phyloP scores from a whole-genome alignment of 1,140 invertebrate genomes.

The Drosophila virilis region DNA sequence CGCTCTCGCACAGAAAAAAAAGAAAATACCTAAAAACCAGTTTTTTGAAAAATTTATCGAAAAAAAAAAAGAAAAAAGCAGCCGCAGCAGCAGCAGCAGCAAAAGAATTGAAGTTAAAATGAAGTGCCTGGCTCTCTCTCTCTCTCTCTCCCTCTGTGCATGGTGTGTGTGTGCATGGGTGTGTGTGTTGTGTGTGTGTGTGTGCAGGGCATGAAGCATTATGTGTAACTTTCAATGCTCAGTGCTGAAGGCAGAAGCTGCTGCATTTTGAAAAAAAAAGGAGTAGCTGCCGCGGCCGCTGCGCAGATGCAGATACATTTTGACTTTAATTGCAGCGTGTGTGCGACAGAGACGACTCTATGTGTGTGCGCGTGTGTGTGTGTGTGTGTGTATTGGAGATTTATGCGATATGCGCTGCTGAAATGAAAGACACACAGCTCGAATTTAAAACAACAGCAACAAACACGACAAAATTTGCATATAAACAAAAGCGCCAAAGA shows the following conservation, averaged over 20 bases:
- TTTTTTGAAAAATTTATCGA: constrained; percentile 77
- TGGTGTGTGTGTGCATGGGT: constrained; percentile 17
- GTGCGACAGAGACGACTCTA: constrained; percentile 75
- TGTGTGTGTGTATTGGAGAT: constrained; percentile 29
- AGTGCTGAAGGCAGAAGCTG: constrained; percentile 76
- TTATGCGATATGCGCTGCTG: constrained; percentile 60
- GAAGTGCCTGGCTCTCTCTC: constrained; percentile 60
- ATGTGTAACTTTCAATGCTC: constrained; percentile 67
- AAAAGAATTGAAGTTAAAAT: constrained; percentile 79
- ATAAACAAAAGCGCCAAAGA: constrained; percentile 73
- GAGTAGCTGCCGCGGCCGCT: constrained; percentile 66
- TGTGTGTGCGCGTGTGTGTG: constrained; percentile 1
- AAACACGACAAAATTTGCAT: constrained; percentile 75
- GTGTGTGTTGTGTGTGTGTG: constrained; percentile 28
- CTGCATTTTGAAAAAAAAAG: constrained; percentile 79
- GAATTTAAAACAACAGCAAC: constrained; percentile 47
- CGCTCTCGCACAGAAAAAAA: constrained; percentile 44
- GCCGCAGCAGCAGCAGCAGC: constrained; percentile 41
- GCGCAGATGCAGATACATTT: constrained; percentile 76
- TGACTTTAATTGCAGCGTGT: constrained; percentile 63
- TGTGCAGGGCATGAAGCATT: constrained; percentile 49
- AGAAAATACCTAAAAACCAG: constrained; percentile 84
- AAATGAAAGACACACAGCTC: constrained; percentile 64
- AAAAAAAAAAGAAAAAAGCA: constrained; percentile 57
- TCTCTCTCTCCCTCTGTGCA: constrained; percentile 21